Evolutionary conservation across 2,113 vertebrate genomes (phyloP).

Genomic region (Mirounga angustirostris): DNA sequence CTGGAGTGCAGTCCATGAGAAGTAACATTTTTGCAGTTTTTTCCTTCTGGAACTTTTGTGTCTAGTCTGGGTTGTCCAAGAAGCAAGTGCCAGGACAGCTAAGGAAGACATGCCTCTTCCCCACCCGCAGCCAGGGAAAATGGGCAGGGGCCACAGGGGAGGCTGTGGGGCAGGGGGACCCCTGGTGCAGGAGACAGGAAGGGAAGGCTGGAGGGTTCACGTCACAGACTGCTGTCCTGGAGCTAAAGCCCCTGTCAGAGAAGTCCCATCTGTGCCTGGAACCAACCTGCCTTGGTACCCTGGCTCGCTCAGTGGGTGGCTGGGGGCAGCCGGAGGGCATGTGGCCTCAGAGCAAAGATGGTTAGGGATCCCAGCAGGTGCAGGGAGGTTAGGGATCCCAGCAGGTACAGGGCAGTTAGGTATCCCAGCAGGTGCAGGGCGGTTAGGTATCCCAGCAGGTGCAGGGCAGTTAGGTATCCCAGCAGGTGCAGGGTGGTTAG

Average conservation of each 20-base stretch:
- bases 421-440: too few species aligned
- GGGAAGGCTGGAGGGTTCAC: background rate
- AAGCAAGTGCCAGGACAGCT: background rate
- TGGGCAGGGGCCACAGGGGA: fast-evolving
- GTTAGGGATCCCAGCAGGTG: too few species aligned
- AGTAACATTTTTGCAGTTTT: background rate
- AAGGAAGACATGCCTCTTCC: too few species aligned
- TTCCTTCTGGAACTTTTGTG: background rate
- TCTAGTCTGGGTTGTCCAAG: background rate
- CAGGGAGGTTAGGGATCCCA: background rate
- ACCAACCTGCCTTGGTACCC: background rate
- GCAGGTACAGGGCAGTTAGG: background rate
- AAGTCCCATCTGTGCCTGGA: background rate
- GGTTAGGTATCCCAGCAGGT: too few species aligned
- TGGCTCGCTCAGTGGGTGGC: background rate
- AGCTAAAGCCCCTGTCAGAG: background rate
- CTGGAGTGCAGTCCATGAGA: background rate
- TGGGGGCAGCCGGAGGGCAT: background rate
- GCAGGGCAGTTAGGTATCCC: too few species aligned
- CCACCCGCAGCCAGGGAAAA: background rate
- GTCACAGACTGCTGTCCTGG: background rate
- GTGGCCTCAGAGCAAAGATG: background rate
- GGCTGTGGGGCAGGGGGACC: too few species aligned
- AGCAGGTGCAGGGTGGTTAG: too few species aligned
- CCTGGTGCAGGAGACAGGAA: background rate